Evolutionary conservation across 2,113 vertebrate species (phyloP).

Genomic region (Recurvirostra avosetta): DNA sequence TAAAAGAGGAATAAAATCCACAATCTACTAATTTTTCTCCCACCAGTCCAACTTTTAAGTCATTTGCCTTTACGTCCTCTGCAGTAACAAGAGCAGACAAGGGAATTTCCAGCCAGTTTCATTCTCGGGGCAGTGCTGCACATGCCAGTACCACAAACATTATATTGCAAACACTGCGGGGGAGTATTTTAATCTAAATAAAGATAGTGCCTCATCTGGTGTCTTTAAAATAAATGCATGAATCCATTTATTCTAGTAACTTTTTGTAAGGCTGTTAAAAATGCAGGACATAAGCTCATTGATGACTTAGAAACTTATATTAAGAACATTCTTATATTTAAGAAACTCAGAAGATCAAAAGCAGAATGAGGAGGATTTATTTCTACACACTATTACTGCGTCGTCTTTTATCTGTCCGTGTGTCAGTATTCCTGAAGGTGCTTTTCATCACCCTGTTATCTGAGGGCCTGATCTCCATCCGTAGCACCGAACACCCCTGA

Average conservation of each 20-base stretch:
- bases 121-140: background rate
- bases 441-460: conserved; percentile 39
- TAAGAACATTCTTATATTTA: background rate
- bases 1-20: conserved; percentile 12
- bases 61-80: background rate
- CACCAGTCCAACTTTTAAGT: background rate
- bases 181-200: background rate
- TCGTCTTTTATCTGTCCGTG: conserved; percentile 14
- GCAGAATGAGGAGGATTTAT: background rate
- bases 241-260: background rate
- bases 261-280: background rate
- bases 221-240: background rate
- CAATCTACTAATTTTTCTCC: background rate
- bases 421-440: conserved; percentile 4
- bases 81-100: background rate
- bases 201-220: background rate
- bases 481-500: background rate
- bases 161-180: background rate
- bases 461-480: background rate
- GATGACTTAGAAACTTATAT: background rate
- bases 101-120: background rate
- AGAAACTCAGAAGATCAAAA: conserved; percentile 31
- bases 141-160: background rate
- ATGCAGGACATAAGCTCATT: background rate
- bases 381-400: background rate